Conservation (phyloP, 2,888 invertebrate species). For the Eugnorisma glareosa region DNA sequence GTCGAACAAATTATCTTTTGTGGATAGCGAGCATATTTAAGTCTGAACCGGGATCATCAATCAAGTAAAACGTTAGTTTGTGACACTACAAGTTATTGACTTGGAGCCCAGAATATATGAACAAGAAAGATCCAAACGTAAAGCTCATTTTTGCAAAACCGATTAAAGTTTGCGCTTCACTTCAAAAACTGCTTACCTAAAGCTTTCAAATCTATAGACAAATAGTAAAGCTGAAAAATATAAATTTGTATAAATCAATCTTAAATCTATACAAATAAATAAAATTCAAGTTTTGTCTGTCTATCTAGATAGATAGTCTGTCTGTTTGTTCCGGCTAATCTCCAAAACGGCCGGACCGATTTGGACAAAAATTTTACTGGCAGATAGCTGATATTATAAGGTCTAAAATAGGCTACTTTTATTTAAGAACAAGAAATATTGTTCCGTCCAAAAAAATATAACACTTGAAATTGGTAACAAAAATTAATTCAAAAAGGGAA, state of each 20-base stretch:
- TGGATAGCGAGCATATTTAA: constrained; percentile 3
- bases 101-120: not conserved
- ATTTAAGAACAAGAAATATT: no score
- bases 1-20: constrained; percentile 39
- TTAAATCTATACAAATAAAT: no score
- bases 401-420: no score
- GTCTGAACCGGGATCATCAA: constrained; percentile 49
- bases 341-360: no score
- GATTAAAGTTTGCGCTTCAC: not conserved
- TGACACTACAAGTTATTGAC: constrained; percentile 34
- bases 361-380: no score
- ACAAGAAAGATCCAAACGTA: not conserved
- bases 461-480: no score
- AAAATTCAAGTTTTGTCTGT: no score
- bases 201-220: not conserved
- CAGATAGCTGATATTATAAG: no score
- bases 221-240: not conserved
- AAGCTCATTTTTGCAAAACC: not conserved
- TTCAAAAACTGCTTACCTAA: not conserved
- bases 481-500: no score
- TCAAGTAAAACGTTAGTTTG: constrained; percentile 44
- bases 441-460: no score
- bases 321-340: no score
- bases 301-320: no score
- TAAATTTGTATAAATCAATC: not conserved